A percentile compares a stretch with the other conserved stretches of the same genome.
Conservation (phyloP, 1,140 invertebrate species). For the Mycetomoellerius zeteki region DNA sequence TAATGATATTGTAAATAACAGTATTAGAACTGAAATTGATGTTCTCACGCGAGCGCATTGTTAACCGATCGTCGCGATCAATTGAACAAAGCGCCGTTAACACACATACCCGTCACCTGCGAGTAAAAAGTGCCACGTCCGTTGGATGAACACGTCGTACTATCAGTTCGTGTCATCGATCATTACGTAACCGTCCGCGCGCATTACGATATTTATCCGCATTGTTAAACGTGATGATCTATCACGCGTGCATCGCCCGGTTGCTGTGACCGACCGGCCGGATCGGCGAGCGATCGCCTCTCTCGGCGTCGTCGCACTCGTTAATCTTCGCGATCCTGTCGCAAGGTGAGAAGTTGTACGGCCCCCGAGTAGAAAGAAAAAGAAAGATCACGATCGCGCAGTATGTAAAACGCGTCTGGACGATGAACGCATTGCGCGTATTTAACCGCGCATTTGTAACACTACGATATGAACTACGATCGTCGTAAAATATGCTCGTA, state of each 20-base stretch:
- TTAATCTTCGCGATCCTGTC: slow-evolving; percentile 64
- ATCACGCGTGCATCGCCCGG: slow-evolving; percentile 45
- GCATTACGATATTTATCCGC: slow-evolving; percentile 47
- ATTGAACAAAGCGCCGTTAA: slow-evolving; percentile 47
- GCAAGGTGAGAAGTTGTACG: slow-evolving; percentile 21
- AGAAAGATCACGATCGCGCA: slow-evolving; percentile 31
- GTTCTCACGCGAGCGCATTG: slow-evolving; percentile 19
- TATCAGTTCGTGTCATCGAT: slow-evolving; percentile 66
- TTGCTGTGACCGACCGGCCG: slow-evolving; percentile 27
- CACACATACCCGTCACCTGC: slow-evolving; percentile 49
- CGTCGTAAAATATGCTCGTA: slow-evolving; percentile 55
- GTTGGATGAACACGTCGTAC: slow-evolving; percentile 58
- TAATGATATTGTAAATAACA: background rate
- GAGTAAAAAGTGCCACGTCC: slow-evolving; percentile 29
- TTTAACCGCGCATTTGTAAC: slow-evolving; percentile 14
- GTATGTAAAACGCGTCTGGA: slow-evolving; percentile 27
- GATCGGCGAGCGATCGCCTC: slow-evolving; percentile 27
- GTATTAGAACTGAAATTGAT: background rate
- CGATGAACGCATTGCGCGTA: slow-evolving; percentile 37
- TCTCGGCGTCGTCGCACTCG: slow-evolving; percentile 29
- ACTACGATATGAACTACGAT: background rate
- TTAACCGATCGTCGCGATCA: slow-evolving; percentile 41
- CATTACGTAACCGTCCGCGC: slow-evolving; percentile 57
- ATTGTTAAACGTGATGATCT: slow-evolving; percentile 60
- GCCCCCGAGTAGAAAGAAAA: too few relatives aligned